Evolutionary conservation across 2,888 invertebrate genomes (phyloP).

Genomic region (Diarsia mendica): DNA sequence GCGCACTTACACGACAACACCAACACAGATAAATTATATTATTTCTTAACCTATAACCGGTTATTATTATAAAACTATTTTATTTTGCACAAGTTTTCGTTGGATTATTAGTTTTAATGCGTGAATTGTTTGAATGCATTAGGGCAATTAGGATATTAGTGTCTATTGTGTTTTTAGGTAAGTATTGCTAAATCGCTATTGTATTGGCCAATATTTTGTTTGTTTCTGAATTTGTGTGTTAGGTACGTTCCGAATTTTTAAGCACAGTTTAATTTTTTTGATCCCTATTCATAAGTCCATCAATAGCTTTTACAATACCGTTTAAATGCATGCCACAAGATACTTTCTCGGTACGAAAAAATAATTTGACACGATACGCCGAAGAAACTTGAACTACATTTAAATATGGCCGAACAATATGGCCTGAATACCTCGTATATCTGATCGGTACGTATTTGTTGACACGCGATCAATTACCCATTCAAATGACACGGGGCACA

Average conservation of each 20-base stretch:
- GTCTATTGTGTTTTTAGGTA: conserved; percentile 27
- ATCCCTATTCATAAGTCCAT: neutral
- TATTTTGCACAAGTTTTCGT: conserved; percentile 70
- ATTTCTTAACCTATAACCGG: conserved; percentile 81
- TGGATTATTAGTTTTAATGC: conserved; percentile 60
- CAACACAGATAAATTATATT: conserved; percentile 73
- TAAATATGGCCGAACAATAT: conserved; percentile 64
- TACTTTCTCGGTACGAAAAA: conserved; percentile 50
- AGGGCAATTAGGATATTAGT: conserved; percentile 48
- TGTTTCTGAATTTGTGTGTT: conserved; percentile 27
- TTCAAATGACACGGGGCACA: conserved; percentile 70
- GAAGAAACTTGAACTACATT: conserved; percentile 64
- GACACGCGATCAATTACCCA: conserved; percentile 75
- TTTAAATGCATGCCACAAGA: conserved; percentile 16
- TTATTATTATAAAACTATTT: conserved; percentile 68
- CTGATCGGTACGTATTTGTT: conserved; percentile 66
- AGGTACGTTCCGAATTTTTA: no score
- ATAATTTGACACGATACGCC: conserved; percentile 39
- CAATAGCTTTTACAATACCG: conserved; percentile 22
- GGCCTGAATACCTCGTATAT: conserved; percentile 67
- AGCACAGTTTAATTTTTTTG: no score
- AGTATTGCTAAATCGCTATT: conserved; percentile 52
- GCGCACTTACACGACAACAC: conserved; percentile 63
- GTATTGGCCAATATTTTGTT: conserved; percentile 60
- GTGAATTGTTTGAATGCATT: conserved; percentile 50